A percentile compares a stretch with the other conserved stretches of the same genome.
These are phyloP conservation scores for Saccopteryx bilineata DNA, from an alignment of 2,113 vertebrate species.

Conservation along the genomic window DNA sequence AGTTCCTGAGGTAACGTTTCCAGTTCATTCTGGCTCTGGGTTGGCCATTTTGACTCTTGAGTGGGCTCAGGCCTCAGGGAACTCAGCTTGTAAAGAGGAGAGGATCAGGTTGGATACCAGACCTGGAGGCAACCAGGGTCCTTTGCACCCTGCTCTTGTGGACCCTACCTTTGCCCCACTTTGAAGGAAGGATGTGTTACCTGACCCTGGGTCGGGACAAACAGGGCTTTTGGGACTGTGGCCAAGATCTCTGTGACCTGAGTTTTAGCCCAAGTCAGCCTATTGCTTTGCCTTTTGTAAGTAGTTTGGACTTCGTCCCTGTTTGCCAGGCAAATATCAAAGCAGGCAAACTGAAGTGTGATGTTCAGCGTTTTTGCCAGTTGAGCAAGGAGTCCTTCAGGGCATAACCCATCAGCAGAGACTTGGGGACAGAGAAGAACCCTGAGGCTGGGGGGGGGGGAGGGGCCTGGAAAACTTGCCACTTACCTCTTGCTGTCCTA, in stretches of 20 bases:
- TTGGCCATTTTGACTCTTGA: not conserved
- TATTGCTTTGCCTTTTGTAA: not conserved
- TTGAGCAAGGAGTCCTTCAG: not conserved
- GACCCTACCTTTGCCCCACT: not conserved
- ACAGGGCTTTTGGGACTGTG: not conserved
- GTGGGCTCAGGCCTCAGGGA: not conserved
- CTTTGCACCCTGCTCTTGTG: not conserved
- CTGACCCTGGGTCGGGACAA: not conserved
- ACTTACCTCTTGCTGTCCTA: not conserved
- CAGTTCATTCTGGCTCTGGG: not conserved
- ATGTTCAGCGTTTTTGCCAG: not conserved
- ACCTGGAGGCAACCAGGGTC: not conserved
- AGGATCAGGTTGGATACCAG: not conserved
- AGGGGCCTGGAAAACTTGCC: not conserved
- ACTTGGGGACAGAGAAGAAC: not conserved
- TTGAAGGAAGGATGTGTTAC: not conserved
- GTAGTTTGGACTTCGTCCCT: slow-evolving; percentile 11
- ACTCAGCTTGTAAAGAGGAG: not conserved
- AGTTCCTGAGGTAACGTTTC: slow-evolving; percentile 93
- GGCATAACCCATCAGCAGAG: not conserved
- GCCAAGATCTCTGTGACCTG: not conserved
- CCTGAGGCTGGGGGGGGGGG: not conserved
- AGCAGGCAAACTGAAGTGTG: not conserved
- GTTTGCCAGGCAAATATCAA: not conserved
- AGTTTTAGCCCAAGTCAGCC: not conserved